Evolutionary conservation across 2,888 invertebrate species (phyloP).

Genomic region (Geophilus truncorum): DNA sequence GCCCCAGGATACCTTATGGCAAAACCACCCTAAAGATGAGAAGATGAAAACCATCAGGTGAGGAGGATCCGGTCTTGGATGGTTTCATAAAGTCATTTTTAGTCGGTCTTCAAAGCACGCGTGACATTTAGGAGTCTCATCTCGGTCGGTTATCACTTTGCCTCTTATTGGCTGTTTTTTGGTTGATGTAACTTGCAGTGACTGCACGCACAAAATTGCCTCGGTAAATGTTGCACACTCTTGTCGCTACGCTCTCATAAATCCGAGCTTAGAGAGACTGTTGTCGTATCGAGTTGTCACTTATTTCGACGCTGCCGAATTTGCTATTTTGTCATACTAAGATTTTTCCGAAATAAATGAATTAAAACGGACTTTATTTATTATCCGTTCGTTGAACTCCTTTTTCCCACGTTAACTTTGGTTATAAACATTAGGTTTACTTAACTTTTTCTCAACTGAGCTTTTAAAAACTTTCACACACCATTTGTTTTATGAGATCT

Average conservation of each 20-base stretch:
- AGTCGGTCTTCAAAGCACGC: conserved; percentile 16
- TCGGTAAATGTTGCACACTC: conserved; percentile 16
- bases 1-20: not conserved
- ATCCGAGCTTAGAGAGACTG: not conserved
- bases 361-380: not conserved
- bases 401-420: no score
- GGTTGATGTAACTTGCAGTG: conserved; percentile 12
- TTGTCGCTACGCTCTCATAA: conserved; percentile 1
- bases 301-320: not conserved
- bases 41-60: conserved; percentile 20
- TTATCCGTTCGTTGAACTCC: no score
- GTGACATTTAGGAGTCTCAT: conserved; percentile 20
- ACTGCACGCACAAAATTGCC: conserved; percentile 15
- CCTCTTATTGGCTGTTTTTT: conserved; percentile 14
- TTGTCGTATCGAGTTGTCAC: not conserved
- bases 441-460: no score
- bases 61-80: conserved; percentile 16
- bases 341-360: not conserved
- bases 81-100: conserved; percentile 20
- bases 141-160: conserved; percentile 16
- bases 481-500: no score
- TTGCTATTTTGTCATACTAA: not conserved
- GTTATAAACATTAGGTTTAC: no score
- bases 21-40: conserved; percentile 20
- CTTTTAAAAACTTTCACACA: no score